Percentiles rank a stretch among this genome's conserved stretches.
Conservation (phyloP, 30 jellyfish, hydroid and myxozoan species). For the Chironex yamaguchii region DNA sequence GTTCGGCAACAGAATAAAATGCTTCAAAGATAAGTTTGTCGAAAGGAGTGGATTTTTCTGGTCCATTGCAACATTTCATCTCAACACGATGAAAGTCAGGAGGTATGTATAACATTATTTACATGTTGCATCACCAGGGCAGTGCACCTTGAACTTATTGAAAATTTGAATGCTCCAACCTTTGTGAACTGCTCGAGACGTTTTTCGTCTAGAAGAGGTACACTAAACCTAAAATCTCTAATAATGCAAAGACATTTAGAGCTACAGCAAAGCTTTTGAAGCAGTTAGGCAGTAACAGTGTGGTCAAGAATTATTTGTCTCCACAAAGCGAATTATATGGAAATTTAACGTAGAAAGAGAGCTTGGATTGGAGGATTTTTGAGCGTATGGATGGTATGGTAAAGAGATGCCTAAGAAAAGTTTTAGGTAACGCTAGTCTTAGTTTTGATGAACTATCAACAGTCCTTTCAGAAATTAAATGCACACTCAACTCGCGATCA, state of each 20-base stretch:
- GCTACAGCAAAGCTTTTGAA: too few species aligned
- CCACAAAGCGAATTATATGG: slow-evolving; percentile 32
- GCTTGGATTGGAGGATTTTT: slow-evolving; percentile 55
- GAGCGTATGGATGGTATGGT: slow-evolving; percentile 36
- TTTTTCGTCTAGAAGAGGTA: slow-evolving; percentile 18
- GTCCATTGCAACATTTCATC: slow-evolving; percentile 1
- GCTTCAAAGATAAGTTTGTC: too few species aligned
- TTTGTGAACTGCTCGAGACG: slow-evolving; percentile 8
- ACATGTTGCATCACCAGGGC: slow-evolving; percentile 11
- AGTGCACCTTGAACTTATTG: slow-evolving; percentile 13
- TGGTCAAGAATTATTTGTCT: too few species aligned
- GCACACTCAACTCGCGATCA: slow-evolving; percentile 12
- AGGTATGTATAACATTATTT: slow-evolving; percentile 3
- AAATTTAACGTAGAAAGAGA: slow-evolving; percentile 15
- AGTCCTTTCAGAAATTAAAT: slow-evolving; percentile 17
- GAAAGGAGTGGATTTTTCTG: slow-evolving; percentile 38
- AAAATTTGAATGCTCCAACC: background rate
- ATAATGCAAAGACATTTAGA: too few species aligned
- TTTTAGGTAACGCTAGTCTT: slow-evolving; percentile 34
- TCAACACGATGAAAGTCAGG: background rate
- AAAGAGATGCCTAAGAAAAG: slow-evolving; percentile 25
- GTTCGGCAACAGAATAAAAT: too few species aligned
- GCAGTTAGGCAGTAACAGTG: too few species aligned
- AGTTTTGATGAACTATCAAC: slow-evolving; percentile 38
- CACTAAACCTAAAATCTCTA: slow-evolving; percentile 6